Evolutionary conservation across 2,888 invertebrate species (phyloP).

Genomic region (Ischnura elegans): DNA sequence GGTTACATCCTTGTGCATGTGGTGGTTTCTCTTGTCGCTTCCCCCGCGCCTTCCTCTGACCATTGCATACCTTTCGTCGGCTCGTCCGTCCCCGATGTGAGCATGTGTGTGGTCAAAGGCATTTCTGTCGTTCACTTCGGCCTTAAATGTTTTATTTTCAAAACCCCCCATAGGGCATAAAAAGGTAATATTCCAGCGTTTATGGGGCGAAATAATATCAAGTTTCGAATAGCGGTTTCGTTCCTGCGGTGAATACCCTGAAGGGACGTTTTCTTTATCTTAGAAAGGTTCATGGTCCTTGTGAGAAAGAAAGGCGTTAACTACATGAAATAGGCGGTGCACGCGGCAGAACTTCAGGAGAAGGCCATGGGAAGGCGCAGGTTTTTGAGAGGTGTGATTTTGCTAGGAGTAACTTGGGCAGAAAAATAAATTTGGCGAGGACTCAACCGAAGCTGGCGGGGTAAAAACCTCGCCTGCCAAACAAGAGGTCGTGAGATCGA

Average conservation of each 20-base stretch:
- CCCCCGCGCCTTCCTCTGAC: neutral
- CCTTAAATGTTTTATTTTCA: constrained; percentile 19
- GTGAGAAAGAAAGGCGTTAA: neutral
- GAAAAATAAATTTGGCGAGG: no score
- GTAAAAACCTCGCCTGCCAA: no score
- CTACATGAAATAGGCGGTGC: neutral
- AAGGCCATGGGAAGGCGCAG: neutral
- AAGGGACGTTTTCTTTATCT: neutral
- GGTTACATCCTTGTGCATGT: no score
- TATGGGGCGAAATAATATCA: constrained; percentile 45
- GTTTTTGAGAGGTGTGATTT: neutral
- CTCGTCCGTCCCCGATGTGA: neutral
- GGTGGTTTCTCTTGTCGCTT: no score
- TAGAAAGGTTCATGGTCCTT: neutral
- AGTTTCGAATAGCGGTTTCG: constrained; percentile 1
- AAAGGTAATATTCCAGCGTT: neutral
- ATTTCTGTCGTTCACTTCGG: neutral
- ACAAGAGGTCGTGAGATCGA: no score
- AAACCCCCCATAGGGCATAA: neutral
- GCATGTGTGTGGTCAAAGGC: neutral
- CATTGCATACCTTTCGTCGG: neutral
- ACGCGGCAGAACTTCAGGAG: neutral
- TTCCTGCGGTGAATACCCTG: neutral
- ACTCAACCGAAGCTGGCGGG: no score
- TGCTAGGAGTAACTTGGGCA: no score